Conservation (phyloP, 2,888 invertebrate species). For the Diarsia mendica region DNA sequence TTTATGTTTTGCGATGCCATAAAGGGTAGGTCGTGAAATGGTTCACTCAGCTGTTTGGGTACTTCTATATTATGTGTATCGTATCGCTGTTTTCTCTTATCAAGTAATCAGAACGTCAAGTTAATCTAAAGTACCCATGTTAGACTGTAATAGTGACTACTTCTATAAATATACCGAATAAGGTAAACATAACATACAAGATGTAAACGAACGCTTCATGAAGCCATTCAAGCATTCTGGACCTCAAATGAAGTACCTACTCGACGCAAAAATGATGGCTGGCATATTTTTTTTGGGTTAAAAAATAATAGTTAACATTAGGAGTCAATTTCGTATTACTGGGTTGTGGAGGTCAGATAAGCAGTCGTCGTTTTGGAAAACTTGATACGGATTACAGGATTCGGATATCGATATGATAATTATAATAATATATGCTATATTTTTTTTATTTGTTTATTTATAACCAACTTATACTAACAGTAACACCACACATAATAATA, state of each 20-base stretch:
- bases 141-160: not conserved
- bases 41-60: not conserved
- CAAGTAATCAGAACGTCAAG: slow-evolving; percentile 32
- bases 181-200: not conserved
- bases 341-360: too few species aligned
- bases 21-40: slow-evolving; percentile 16
- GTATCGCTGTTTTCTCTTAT: slow-evolving; percentile 20
- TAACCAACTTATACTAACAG: too few species aligned
- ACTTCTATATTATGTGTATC: slow-evolving; percentile 4
- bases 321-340: not conserved
- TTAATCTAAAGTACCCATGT: slow-evolving; percentile 32
- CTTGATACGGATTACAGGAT: too few species aligned
- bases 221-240: not conserved
- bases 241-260: not conserved
- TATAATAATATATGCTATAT: too few species aligned
- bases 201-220: not conserved
- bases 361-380: too few species aligned
- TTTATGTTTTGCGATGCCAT: not conserved
- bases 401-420: too few species aligned
- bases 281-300: not conserved
- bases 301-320: not conserved
- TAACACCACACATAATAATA: too few species aligned
- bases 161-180: not conserved
- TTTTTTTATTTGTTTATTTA: too few species aligned
- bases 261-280: not conserved